Conservation (phyloP, 2,113 vertebrate genomes). For the Chlorodrepanis virens region DNA sequence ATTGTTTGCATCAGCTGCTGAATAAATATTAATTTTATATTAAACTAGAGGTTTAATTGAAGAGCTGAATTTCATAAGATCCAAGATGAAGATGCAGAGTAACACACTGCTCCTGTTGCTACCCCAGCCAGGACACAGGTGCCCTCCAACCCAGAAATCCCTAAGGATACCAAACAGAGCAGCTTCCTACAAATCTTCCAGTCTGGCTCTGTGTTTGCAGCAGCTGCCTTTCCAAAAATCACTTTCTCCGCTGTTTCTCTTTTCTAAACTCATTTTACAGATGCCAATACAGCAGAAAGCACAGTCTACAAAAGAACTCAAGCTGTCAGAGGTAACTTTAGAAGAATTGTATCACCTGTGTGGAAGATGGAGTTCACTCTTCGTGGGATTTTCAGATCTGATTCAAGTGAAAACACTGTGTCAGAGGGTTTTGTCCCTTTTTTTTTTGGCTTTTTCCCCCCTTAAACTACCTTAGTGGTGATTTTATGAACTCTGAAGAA, state of each 20-base stretch:
- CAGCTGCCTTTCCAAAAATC: slow-evolving; percentile 7
- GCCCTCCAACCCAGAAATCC: neutral
- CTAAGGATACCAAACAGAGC: neutral
- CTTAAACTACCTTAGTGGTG: neutral
- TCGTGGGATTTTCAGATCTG: slow-evolving; percentile 27
- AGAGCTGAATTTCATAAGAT: neutral
- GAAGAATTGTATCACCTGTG: neutral
- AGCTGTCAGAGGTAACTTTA: slow-evolving; percentile 10
- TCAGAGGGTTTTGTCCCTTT: neutral
- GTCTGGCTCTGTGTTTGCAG: neutral
- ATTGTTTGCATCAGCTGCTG: neutral
- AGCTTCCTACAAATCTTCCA: neutral
- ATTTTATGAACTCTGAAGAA: neutral
- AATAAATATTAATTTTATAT: neutral
- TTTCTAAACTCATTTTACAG: slow-evolving; percentile 26
- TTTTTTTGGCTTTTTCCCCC: fast-evolving
- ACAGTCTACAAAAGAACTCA: slow-evolving; percentile 21
- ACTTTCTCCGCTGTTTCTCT: neutral
- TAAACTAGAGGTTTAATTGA: neutral
- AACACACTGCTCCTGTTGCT: neutral
- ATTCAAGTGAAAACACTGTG: slow-evolving; percentile 40
- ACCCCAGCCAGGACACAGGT: neutral
- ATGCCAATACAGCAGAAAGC: slow-evolving; percentile 45
- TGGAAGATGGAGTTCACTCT: neutral
- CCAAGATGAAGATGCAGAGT: neutral